These are phyloP conservation scores for Alviniconcha strummeri DNA, from an alignment of 2,888 invertebrate species.

Conservation along the genomic window DNA sequence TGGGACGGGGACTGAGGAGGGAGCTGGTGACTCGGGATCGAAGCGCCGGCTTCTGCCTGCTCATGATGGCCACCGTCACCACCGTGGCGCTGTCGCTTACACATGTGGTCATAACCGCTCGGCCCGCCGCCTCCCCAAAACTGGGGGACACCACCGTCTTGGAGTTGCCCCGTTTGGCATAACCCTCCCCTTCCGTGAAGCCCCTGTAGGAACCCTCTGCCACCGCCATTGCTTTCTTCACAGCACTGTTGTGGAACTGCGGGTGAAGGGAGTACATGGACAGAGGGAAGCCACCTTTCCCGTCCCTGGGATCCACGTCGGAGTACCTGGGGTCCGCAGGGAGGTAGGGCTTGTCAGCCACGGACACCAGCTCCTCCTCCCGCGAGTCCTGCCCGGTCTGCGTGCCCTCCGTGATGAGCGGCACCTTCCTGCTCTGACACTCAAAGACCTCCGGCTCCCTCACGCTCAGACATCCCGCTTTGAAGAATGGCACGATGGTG, in stretches of 20 bases:
- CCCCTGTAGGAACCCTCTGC: not conserved
- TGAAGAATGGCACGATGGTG: conserved; percentile 26
- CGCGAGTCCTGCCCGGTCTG: conserved; percentile 12
- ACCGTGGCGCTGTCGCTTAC: conserved; percentile 57
- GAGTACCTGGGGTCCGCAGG: conserved; percentile 10
- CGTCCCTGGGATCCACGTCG: conserved; percentile 21
- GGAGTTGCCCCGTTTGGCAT: conserved; percentile 36
- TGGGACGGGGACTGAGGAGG: not conserved
- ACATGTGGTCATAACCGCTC: conserved; percentile 61
- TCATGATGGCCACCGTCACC: conserved; percentile 60
- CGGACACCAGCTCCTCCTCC: not conserved
- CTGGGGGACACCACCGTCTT: conserved; percentile 57
- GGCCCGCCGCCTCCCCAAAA: conserved; percentile 58
- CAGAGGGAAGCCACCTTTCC: conserved; percentile 23
- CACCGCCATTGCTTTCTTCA: too few relatives aligned
- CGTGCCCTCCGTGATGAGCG: conserved; percentile 17
- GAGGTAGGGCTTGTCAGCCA: not conserved
- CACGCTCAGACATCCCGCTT: conserved; percentile 25
- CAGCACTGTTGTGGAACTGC: not conserved
- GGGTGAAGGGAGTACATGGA: not conserved
- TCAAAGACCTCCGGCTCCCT: conserved; percentile 32
- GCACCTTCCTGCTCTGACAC: conserved; percentile 17
- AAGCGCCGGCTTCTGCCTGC: conserved; percentile 34
- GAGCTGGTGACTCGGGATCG: conserved; percentile 11
- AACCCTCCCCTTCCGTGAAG: conserved; percentile 27